Conservation (phyloP, 1,140 invertebrate genomes). For the Drosophila saltans region DNA sequence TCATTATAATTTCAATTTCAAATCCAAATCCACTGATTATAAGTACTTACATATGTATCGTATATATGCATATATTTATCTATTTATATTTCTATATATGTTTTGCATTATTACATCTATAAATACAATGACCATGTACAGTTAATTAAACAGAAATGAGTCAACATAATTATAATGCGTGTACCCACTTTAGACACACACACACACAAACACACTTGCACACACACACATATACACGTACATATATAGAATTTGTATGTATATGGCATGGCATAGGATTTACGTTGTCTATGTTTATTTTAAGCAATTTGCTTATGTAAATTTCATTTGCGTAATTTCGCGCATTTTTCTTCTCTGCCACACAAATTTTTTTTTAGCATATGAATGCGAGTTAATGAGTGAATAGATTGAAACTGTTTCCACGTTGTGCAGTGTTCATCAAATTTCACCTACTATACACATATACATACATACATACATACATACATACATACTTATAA, state of each 20-base stretch:
- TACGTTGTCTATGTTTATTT: conserved; percentile 38
- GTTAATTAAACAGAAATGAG: conserved; percentile 57
- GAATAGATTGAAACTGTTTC: background rate
- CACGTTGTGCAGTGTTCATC: background rate
- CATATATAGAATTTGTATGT: too few species aligned
- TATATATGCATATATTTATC: background rate
- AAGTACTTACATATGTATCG: conserved; percentile 4
- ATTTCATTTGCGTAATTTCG: conserved; percentile 54
- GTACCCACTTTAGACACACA: background rate
- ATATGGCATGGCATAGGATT: conserved; percentile 14
- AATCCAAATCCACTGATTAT: conserved; percentile 13
- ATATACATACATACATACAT: too few species aligned
- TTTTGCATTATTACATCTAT: conserved; percentile 31
- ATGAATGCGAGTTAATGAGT: conserved; percentile 15
- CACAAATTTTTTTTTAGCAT: background rate
- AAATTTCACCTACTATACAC: background rate
- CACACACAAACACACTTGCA: conserved; percentile 16
- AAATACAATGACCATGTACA: conserved; percentile 40
- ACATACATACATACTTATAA: background rate
- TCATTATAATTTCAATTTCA: conserved; percentile 7
- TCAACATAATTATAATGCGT: conserved; percentile 56
- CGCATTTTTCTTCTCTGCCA: conserved; percentile 31
- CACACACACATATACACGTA: background rate
- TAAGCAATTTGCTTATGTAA: conserved; percentile 56
- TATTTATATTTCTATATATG: background rate